A percentile compares a stretch with the other conserved stretches of the same genome.
These are phyloP conservation scores for Rana temporaria DNA, from an alignment of 2,113 vertebrate species.

Conservation along the genomic window DNA sequence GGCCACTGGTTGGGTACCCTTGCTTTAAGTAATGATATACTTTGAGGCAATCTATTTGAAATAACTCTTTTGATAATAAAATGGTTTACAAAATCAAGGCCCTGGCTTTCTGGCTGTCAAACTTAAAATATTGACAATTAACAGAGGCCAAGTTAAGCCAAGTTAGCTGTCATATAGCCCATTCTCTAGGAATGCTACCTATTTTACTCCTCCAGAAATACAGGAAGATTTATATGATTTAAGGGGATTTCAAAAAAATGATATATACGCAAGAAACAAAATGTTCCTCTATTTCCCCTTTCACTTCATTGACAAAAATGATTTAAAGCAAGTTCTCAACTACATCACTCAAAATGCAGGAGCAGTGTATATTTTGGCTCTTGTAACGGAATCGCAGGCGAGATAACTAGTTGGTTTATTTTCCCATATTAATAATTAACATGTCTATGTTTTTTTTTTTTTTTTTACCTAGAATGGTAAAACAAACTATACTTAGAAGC, in stretches of 20 bases:
- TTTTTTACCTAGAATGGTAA: too few relatives aligned
- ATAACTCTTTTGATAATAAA: constrained; percentile 15
- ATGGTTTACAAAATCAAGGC: constrained; percentile 3
- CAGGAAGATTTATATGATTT: constrained; percentile 32
- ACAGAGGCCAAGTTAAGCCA: constrained; percentile 17
- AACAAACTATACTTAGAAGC: too few relatives aligned
- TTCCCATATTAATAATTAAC: too few relatives aligned
- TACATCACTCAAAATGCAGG: too few relatives aligned
- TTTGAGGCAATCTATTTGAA: too few relatives aligned
- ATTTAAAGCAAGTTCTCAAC: neutral
- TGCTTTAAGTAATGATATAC: too few relatives aligned
- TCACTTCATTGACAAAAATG: neutral
- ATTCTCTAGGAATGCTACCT: constrained; percentile 20
- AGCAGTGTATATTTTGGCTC: too few relatives aligned
- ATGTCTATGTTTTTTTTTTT: too few relatives aligned
- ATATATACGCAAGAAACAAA: constrained; percentile 28
- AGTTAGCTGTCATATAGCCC: constrained; percentile 5
- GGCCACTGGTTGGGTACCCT: too few relatives aligned
- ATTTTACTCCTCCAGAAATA: neutral
- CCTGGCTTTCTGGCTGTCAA: constrained; percentile 22
- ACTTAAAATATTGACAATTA: constrained; percentile 12
- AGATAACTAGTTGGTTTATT: too few relatives aligned
- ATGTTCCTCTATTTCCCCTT: constrained; percentile 2
- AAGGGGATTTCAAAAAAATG: constrained; percentile 21
- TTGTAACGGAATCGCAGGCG: too few relatives aligned